A percentile compares a stretch with the other conserved stretches of the same genome.
Conservation (phyloP, 2,797 vertebrate species). For the Eulemur albifrons region DNA sequence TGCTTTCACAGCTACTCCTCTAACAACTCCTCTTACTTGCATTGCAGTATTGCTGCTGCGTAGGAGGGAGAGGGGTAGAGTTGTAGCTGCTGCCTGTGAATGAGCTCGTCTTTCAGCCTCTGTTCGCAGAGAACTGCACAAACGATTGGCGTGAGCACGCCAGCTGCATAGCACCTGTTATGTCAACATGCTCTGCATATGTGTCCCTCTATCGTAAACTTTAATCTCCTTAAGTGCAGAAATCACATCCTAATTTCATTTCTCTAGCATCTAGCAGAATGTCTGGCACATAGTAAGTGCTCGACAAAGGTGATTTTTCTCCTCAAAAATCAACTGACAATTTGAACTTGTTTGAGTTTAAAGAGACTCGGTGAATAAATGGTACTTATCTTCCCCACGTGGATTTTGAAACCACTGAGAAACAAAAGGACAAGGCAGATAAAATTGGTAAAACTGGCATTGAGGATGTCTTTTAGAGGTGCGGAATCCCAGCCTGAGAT, state of each 20-base stretch:
- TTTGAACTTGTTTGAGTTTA: neutral
- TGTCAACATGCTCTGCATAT: no score
- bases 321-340: neutral
- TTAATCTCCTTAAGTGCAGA: neutral
- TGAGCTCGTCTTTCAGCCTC: neutral
- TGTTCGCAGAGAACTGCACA: no score
- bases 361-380: neutral
- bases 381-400: neutral
- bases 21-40: neutral
- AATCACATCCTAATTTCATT: neutral
- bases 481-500: neutral
- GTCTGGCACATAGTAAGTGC: neutral
- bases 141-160: neutral
- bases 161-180: neutral
- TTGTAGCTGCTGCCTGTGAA: neutral
- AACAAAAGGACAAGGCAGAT: neutral
- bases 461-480: neutral
- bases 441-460: neutral
- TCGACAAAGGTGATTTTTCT: neutral
- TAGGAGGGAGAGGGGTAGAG: neutral
- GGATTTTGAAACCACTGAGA: neutral
- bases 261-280: neutral
- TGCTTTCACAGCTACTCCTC: neutral
- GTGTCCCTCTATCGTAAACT: neutral
- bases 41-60: neutral